Conservation (phyloP, 2,113 vertebrate genomes). For the human (Homo sapiens) region DNA sequence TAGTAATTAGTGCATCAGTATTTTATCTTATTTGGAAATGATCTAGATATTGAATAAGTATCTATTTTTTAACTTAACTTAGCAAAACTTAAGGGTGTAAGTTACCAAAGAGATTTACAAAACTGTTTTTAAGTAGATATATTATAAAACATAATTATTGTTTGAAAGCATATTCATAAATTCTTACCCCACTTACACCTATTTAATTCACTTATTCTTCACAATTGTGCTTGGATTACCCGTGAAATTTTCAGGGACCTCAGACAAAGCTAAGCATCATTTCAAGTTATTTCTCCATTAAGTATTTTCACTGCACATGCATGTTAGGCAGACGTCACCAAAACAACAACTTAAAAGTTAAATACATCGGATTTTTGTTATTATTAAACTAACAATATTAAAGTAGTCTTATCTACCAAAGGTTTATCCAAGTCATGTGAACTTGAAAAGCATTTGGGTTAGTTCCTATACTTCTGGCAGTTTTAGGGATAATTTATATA, state of each 20-base stretch:
- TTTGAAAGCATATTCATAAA: not conserved
- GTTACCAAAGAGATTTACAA: not conserved
- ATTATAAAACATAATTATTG: not conserved
- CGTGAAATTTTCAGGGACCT: not conserved
- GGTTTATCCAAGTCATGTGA: not conserved
- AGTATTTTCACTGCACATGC: not conserved
- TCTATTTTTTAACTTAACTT: not conserved
- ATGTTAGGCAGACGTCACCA: not conserved
- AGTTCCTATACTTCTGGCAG: not conserved
- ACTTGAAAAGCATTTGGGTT: not conserved
- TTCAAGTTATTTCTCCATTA: not conserved
- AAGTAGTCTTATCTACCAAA: not conserved
- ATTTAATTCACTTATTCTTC: not conserved
- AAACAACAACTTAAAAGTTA: not conserved
- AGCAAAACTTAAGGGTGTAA: not conserved
- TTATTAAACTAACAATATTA: not conserved
- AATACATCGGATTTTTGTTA: not conserved
- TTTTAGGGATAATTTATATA: not conserved
- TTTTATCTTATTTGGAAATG: conserved; percentile 29
- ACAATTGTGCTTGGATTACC: not conserved
- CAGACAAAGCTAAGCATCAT: not conserved
- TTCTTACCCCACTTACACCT: not conserved
- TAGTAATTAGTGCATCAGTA: not conserved
- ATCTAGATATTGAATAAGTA: not conserved
- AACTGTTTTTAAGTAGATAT: not conserved